These are phyloP conservation scores for Parazoanthus darwini DNA, from an alignment of 92 coral and sea anemone species.

Conservation along the genomic window DNA sequence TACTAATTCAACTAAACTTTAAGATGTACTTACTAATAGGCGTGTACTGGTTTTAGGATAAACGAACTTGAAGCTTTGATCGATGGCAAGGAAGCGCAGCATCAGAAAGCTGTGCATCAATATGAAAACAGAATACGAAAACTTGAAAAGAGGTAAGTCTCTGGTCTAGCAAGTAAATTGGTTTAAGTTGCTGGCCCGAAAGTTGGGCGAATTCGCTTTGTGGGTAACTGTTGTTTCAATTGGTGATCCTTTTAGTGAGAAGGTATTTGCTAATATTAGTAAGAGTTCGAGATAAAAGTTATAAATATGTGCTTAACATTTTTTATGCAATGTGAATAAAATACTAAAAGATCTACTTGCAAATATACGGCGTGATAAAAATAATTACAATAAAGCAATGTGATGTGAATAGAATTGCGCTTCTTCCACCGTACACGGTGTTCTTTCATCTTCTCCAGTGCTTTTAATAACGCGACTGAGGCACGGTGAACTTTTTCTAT, in stretches of 20 bases:
- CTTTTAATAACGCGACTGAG: not conserved
- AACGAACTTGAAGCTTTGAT: constrained; percentile 61
- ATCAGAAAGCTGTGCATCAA: constrained; percentile 44
- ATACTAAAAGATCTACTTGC: too few relatives aligned
- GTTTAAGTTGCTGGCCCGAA: not conserved
- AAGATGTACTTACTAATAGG: not conserved
- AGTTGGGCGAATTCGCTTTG: not conserved
- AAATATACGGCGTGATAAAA: too few relatives aligned
- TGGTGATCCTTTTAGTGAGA: too few relatives aligned
- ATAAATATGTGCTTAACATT: too few relatives aligned
- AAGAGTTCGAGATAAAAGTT: too few relatives aligned
- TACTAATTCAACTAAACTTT: not conserved
- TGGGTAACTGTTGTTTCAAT: not conserved
- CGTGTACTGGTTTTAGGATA: constrained; percentile 47
- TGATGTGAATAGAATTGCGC: too few relatives aligned
- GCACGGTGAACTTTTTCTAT: not conserved
- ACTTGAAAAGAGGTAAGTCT: constrained; percentile 68
- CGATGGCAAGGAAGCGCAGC: constrained; percentile 67
- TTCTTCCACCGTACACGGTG: not conserved
- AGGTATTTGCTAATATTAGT: too few relatives aligned
- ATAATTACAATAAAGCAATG: too few relatives aligned
- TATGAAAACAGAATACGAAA: constrained; percentile 61
- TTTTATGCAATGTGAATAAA: too few relatives aligned
- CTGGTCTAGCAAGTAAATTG: not conserved
- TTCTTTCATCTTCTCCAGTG: not conserved